phyloP scores from a whole-genome alignment of 2,888 invertebrate genomes.

The Silvanus unidentatus region DNA sequence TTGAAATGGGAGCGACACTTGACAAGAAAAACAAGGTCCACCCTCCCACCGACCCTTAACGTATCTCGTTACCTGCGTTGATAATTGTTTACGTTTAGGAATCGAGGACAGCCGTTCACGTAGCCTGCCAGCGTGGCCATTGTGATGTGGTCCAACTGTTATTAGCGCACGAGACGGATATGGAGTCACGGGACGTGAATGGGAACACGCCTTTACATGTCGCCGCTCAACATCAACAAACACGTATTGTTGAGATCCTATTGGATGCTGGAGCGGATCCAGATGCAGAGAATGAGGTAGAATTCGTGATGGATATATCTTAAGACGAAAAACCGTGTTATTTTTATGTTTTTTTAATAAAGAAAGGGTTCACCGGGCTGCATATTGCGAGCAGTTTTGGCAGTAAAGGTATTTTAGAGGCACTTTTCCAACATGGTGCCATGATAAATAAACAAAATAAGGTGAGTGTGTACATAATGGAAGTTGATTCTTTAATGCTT shows the following conservation, averaged over 20 bases:
- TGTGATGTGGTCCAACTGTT: constrained; percentile 55
- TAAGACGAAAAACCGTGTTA: background rate
- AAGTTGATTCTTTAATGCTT: no score
- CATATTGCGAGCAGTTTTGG: constrained; percentile 67
- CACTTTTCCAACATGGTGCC: constrained; percentile 58
- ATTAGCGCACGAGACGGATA: constrained; percentile 54
- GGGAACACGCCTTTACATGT: constrained; percentile 71
- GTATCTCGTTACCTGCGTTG: no score
- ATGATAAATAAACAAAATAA: constrained; percentile 62
- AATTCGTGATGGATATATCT: no score
- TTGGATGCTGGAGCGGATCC: constrained; percentile 62
- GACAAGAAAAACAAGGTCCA: constrained; percentile 65
- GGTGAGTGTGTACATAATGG: constrained; percentile 50
- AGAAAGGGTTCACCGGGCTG: constrained; percentile 64
- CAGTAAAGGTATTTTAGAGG: constrained; percentile 62
- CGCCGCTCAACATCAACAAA: constrained; percentile 69
- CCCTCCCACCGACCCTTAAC: background rate
- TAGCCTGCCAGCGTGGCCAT: constrained; percentile 65
- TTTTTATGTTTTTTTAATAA: constrained; percentile 15
- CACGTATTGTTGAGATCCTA: constrained; percentile 64
- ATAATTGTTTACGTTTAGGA: constrained; percentile 41
- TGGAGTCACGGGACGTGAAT: constrained; percentile 63
- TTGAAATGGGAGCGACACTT: constrained; percentile 62
- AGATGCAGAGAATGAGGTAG: constrained; percentile 51
- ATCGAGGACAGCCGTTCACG: constrained; percentile 62